Evolutionary conservation across 1,140 invertebrate species (phyloP).

Genomic region (Apis cerana): DNA sequence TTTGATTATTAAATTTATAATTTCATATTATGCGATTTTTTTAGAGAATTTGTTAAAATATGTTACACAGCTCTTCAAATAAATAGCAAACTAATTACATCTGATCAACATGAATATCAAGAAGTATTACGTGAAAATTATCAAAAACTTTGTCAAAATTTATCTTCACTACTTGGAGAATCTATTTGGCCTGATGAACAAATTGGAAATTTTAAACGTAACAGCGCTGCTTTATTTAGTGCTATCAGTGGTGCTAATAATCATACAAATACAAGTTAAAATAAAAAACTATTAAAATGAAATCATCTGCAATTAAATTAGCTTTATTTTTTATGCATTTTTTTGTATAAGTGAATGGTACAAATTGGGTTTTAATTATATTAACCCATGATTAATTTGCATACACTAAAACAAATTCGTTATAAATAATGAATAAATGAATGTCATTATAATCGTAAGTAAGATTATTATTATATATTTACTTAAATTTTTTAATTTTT

Average conservation of each 20-base stretch:
- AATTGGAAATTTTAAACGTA: constrained; percentile 83
- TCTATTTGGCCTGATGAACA: constrained; percentile 85
- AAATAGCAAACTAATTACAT: constrained; percentile 91
- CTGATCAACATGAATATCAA: constrained; percentile 95
- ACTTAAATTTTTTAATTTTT: background rate
- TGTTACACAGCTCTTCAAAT: constrained; percentile 93
- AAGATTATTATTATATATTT: background rate
- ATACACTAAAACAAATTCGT: constrained; percentile 17
- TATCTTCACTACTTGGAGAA: constrained; percentile 88
- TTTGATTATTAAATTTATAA: constrained; percentile 11
- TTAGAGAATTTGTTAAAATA: constrained; percentile 92
- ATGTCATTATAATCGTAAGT: constrained; percentile 8
- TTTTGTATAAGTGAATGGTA: constrained; percentile 22
- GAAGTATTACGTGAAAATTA: constrained; percentile 92
- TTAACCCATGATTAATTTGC: constrained; percentile 13
- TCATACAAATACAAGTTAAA: constrained; percentile 85
- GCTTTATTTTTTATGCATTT: constrained; percentile 13
- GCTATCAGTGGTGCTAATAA: constrained; percentile 86
- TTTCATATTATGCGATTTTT: constrained; percentile 63
- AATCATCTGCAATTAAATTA: constrained; percentile 16
- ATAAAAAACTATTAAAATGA: background rate
- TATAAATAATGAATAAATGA: constrained; percentile 7
- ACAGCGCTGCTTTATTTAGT: constrained; percentile 86
- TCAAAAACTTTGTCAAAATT: constrained; percentile 89
- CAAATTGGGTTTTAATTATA: constrained; percentile 5